Percentiles rank a stretch among this genome's conserved stretches.
Evolutionary conservation across 2,113 vertebrate species (phyloP).

Genomic region (Seriola rivoliana): DNA sequence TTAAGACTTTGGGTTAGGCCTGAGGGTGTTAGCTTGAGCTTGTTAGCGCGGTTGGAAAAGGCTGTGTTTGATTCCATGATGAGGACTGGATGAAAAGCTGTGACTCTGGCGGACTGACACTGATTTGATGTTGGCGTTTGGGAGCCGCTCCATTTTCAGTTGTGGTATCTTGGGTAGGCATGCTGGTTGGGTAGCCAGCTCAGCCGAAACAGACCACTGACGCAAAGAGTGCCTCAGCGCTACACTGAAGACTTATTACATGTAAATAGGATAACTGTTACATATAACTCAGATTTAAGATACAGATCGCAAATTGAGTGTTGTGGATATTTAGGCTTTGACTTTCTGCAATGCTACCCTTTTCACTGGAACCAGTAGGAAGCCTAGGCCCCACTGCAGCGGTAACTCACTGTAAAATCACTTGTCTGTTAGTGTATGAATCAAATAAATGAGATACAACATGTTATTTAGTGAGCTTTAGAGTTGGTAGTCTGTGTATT

Average conservation of each 20-base stretch:
- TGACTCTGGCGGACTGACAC: conserved; percentile 41
- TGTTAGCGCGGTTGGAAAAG: conserved; percentile 72
- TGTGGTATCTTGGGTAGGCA: conserved; percentile 38
- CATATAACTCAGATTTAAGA: conserved; percentile 32
- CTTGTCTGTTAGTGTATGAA: neutral
- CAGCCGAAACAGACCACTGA: conserved; percentile 41
- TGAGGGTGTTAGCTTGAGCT: conserved; percentile 59
- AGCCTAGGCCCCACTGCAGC: neutral
- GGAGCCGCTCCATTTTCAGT: conserved; percentile 35
- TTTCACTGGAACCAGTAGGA: neutral
- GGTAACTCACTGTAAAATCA: neutral
- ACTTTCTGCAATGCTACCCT: neutral
- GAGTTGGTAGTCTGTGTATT: neutral
- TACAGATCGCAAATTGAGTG: neutral
- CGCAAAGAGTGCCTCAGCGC: conserved; percentile 1
- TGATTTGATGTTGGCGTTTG: conserved; percentile 53
- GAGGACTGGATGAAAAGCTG: conserved; percentile 69
- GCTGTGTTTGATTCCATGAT: conserved; percentile 64
- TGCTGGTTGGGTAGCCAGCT: conserved; percentile 16
- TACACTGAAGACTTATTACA: conserved; percentile 14
- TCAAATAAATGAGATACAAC: neutral
- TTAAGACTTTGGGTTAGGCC: conserved; percentile 57
- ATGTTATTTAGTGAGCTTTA: neutral
- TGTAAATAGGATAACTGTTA: conserved; percentile 15
- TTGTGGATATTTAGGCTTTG: neutral